Evolutionary conservation across 2,113 vertebrate species (phyloP).

Genomic region (Sturnira hondurensis): DNA sequence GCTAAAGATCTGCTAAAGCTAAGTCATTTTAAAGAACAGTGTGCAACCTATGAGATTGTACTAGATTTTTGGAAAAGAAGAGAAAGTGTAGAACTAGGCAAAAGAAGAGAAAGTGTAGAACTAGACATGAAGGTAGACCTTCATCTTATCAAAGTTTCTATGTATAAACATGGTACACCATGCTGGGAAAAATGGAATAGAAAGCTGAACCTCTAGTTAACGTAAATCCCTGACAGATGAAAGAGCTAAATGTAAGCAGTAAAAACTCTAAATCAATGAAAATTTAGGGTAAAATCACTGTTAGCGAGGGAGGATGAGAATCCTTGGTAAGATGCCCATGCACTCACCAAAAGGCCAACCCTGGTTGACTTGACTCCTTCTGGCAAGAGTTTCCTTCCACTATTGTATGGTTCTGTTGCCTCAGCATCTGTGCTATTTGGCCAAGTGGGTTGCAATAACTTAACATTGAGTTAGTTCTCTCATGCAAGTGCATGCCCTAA

Average conservation of each 20-base stretch:
- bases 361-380: background rate
- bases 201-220: background rate
- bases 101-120: too few relatives aligned
- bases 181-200: background rate
- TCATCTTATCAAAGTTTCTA: too few relatives aligned
- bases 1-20: background rate
- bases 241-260: background rate
- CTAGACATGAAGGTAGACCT: too few relatives aligned
- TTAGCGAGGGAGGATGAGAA: background rate
- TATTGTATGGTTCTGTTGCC: background rate
- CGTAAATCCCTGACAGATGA: background rate
- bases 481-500: background rate
- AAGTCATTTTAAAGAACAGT: background rate
- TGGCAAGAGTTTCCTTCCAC: background rate
- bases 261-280: background rate
- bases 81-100: too few relatives aligned
- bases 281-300: background rate
- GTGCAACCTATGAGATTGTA: background rate
- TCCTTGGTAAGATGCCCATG: background rate
- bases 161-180: too few relatives aligned
- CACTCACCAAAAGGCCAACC: background rate
- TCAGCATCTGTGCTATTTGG: background rate
- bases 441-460: background rate
- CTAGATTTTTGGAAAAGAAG: background rate
- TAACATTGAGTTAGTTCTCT: background rate